phyloP scores from a whole-genome alignment of 2,888 invertebrate species.

The Limnephilus lunatus region DNA sequence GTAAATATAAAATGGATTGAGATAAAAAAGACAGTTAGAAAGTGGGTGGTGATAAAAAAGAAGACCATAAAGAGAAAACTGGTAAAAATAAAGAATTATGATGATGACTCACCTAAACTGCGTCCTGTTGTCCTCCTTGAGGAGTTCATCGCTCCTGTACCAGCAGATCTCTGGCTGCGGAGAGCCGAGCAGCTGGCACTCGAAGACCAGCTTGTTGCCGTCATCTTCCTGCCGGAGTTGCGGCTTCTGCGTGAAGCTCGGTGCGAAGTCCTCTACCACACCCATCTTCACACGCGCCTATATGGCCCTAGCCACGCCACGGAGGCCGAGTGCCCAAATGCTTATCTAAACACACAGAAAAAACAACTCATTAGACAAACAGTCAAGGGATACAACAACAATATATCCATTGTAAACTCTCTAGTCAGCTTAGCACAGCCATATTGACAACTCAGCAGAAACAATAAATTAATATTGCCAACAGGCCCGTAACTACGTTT shows the following conservation, averaged over 20 bases:
- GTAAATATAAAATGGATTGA: too few species aligned
- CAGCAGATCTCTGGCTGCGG: conserved; percentile 95
- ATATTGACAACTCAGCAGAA: too few species aligned
- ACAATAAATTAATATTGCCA: too few species aligned
- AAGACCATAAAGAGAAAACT: neutral
- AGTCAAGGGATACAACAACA: neutral
- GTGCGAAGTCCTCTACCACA: conserved; percentile 96
- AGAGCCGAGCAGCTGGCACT: conserved; percentile 91
- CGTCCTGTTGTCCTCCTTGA: conserved; percentile 90
- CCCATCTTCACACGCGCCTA: conserved; percentile 77
- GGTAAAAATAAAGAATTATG: neutral
- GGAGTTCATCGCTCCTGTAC: conserved; percentile 92
- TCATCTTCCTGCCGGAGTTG: conserved; percentile 97
- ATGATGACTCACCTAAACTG: conserved; percentile 80
- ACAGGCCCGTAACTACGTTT: too few species aligned
- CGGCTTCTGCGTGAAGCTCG: conserved; percentile 99
- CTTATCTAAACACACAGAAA: conserved; percentile 18
- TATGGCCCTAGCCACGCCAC: conserved; percentile 23
- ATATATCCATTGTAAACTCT: neutral
- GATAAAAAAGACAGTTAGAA: too few species aligned
- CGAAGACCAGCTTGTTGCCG: conserved; percentile 95
- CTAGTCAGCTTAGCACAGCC: too few species aligned
- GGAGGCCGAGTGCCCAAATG: conserved; percentile 23
- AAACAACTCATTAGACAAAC: neutral
- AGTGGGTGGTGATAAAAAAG: too few species aligned